Evolutionary conservation across 1,140 invertebrate genomes (phyloP), one percentile per base, ranked within the genome.

Genomic region (Colletes gigas): DNA sequence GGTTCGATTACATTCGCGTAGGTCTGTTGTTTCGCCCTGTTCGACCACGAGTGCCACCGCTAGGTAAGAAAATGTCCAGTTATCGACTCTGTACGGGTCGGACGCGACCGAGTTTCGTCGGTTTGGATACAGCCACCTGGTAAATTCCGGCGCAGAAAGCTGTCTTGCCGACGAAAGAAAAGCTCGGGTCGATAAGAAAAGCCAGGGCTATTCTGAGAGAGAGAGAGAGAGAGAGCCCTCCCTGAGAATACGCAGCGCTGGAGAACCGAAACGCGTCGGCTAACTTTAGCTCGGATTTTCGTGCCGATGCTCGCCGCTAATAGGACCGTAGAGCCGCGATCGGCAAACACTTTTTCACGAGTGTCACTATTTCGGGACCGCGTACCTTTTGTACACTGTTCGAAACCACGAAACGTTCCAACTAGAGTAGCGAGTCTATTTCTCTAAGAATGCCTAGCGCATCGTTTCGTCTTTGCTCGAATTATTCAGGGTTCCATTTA

Each of bases 111-210:
- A 77, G 70, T 72, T 73, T 66, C 44, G 21, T 6, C 54, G 39
- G 10, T 44, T 67, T 57, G 41, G 60, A 70, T 59, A 67, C 78
- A 68, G 54, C 57, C 79, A 41, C 63, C 54, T 15, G 84, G 76
- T 85, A 85, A 85, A 85, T 78, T 71, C 55, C 30, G 15, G 12
- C 54, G 62, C 52, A 84, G 84, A 85, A 78, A 85, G 84, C 84
- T 85, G 69, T 74, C 62, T 85, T 85, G 84, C 84, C 84, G 81
- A 84, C 84, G 47, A 85, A 83, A 85, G 84, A 85, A 85, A 85
- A 85, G 79, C 84, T 78, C 84, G 75, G 73, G 83, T 85, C 84
- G 84, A 85, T 85, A 85, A 85, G 84, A 76, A 76, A 74, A 70
- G 71, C 50, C 78, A 76, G 69, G 59, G 71, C 84, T 82, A 82